phyloP scores from a whole-genome alignment of 1,140 invertebrate species.

The Lordiphosa stackelbergi region DNA sequence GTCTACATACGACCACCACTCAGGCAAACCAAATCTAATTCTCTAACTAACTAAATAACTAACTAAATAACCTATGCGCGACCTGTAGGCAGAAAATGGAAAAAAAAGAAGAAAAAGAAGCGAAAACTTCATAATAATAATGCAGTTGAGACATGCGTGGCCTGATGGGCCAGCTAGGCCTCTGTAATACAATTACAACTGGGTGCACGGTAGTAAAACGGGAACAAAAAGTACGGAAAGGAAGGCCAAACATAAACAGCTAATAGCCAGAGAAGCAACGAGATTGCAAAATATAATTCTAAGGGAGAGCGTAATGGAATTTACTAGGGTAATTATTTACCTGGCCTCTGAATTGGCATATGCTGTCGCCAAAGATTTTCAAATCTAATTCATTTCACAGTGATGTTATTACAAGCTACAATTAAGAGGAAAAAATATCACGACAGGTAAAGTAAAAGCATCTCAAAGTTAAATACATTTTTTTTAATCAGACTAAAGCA shows the following conservation, averaged over 20 bases:
- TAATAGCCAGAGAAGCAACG: slow-evolving; percentile 23
- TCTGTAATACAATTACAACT: slow-evolving; percentile 67
- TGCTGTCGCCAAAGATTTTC: slow-evolving; percentile 8
- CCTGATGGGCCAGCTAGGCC: slow-evolving; percentile 47
- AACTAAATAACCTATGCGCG: slow-evolving; percentile 31
- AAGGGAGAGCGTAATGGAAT: slow-evolving; percentile 48
- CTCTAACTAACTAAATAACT: slow-evolving; percentile 19
- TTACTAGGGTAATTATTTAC: slow-evolving; percentile 48
- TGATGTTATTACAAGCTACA: background rate
- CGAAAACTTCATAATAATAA: slow-evolving; percentile 67
- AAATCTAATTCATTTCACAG: slow-evolving; percentile 24
- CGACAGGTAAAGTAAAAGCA: background rate
- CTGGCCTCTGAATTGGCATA: background rate
- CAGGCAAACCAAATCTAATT: slow-evolving; percentile 72
- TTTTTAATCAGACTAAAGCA: too few species aligned
- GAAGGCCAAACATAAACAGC: slow-evolving; percentile 46
- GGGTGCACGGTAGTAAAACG: slow-evolving; percentile 27
- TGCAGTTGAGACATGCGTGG: slow-evolving; percentile 67
- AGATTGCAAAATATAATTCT: slow-evolving; percentile 22
- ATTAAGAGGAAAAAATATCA: slow-evolving; percentile 24
- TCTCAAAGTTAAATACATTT: too few species aligned
- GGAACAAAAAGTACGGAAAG: slow-evolving; percentile 18
- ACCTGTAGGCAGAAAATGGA: slow-evolving; percentile 14
- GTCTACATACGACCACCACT: slow-evolving; percentile 28
- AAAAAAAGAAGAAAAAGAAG: slow-evolving; percentile 26